Evolutionary conservation across 2,797 vertebrate genomes (phyloP).

Genomic region (Dallia pectoralis): DNA sequence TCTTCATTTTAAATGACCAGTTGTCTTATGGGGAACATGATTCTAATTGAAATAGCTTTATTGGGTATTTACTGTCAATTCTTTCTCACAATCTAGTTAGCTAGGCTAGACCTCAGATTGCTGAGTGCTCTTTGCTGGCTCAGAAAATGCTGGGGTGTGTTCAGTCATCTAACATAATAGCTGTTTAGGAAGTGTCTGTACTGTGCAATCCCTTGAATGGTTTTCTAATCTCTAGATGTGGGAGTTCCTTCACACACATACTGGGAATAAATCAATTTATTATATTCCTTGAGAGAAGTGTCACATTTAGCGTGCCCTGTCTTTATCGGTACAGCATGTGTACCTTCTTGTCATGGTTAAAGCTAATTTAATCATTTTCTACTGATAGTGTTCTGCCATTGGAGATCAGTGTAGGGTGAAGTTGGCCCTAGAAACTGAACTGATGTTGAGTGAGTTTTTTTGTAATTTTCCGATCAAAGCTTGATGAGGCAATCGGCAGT

Average conservation of each 20-base stretch:
- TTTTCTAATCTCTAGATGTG: conserved; percentile 22
- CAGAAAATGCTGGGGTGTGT: not conserved
- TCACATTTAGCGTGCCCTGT: not conserved
- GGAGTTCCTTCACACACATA: conserved; percentile 13
- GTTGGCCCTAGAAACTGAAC: not conserved
- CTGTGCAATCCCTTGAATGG: conserved; percentile 29
- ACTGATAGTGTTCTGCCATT: conserved; percentile 3
- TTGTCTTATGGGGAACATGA: not conserved
- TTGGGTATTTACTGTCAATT: not conserved
- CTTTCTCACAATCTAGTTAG: not conserved
- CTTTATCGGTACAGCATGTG: not conserved
- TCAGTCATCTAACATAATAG: conserved; percentile 27
- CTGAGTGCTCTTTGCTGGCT: not conserved
- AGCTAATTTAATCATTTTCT: not conserved
- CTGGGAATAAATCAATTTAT: not conserved
- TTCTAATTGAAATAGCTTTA: not conserved
- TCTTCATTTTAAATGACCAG: not conserved
- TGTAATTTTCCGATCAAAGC: not conserved
- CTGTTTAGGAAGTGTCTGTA: conserved; percentile 32
- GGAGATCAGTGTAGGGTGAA: conserved; percentile 14
- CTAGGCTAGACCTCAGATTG: not conserved
- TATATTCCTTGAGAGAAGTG: not conserved
- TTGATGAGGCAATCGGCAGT: not conserved
- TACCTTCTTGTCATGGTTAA: not conserved
- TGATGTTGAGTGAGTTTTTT: not conserved